Percentiles rank a stretch among this genome's conserved stretches.
These are phyloP conservation scores for Geotrupes spiniger DNA, from an alignment of 2,888 invertebrate species.

Conservation along the genomic window DNA sequence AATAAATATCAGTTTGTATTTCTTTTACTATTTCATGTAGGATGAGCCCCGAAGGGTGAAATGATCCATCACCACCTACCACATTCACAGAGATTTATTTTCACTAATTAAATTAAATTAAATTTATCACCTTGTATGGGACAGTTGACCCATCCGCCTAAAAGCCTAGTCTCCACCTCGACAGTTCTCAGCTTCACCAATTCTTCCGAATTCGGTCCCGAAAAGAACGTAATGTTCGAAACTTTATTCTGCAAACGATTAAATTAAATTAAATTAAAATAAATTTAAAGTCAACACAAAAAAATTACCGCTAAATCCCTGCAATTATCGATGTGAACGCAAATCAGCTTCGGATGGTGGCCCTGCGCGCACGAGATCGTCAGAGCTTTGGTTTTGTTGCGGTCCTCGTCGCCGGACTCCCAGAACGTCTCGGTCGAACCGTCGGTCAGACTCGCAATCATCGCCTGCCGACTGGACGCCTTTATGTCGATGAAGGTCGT, in stretches of 20 bases:
- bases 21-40: no score
- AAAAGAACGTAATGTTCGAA: constrained; percentile 77
- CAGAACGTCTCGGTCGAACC: constrained; percentile 97
- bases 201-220: constrained; percentile 79
- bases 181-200: constrained; percentile 73
- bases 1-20: no score
- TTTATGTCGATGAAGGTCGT: constrained; percentile 75
- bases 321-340: constrained; percentile 92
- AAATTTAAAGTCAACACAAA: constrained; percentile 1
- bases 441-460: constrained; percentile 90
- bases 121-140: constrained; percentile 75
- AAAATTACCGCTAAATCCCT: constrained; percentile 78
- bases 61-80: no score
- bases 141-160: constrained; percentile 90
- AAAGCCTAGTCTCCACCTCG: constrained; percentile 76
- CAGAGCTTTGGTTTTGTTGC: constrained; percentile 86
- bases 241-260: constrained; percentile 76
- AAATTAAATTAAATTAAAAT: no score
- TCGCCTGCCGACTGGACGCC: constrained; percentile 90
- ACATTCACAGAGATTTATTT: no score
- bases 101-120: no score
- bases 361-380: constrained; percentile 65
- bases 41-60: no score
- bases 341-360: constrained; percentile 69
- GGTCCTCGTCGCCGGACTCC: constrained; percentile 97